Conservation (phyloP, 2,888 invertebrate species). For the Rhorus exstirpatorius region DNA sequence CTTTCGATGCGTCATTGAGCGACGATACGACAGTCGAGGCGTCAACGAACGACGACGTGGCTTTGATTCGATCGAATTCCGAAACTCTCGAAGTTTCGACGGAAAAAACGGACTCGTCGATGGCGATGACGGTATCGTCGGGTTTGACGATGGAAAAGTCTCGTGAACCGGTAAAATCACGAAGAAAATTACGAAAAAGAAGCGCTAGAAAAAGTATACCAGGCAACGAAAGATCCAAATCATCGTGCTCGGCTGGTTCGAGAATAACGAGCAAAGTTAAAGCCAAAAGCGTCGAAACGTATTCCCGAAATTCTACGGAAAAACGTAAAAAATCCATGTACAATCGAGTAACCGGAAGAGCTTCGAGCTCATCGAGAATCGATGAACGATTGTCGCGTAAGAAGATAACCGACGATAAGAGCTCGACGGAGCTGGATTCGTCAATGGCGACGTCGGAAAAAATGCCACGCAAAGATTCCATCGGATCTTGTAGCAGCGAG, state of each 20-base stretch:
- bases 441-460: background rate
- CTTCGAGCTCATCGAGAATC: conserved; percentile 22
- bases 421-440: background rate
- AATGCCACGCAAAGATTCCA: background rate
- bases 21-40: conserved; percentile 49
- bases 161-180: conserved; percentile 9
- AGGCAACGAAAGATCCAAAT: conserved; percentile 14
- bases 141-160: conserved; percentile 5
- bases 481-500: conserved; percentile 26
- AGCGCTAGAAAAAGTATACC: background rate
- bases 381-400: background rate
- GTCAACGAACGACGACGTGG: background rate
- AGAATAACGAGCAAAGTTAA: conserved; percentile 9
- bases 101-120: conserved; percentile 10
- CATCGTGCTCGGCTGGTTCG: background rate
- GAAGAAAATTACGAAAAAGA: conserved; percentile 9
- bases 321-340: background rate
- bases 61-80: background rate
- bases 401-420: conserved; percentile 6
- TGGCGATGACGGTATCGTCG: background rate
- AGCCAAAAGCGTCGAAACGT: conserved; percentile 24
- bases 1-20: conserved; percentile 69
- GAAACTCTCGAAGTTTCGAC: conserved; percentile 43
- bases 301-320: background rate
- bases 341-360: conserved; percentile 8